Conservation (phyloP, 2,888 invertebrate genomes). For the Pecten maximus region DNA sequence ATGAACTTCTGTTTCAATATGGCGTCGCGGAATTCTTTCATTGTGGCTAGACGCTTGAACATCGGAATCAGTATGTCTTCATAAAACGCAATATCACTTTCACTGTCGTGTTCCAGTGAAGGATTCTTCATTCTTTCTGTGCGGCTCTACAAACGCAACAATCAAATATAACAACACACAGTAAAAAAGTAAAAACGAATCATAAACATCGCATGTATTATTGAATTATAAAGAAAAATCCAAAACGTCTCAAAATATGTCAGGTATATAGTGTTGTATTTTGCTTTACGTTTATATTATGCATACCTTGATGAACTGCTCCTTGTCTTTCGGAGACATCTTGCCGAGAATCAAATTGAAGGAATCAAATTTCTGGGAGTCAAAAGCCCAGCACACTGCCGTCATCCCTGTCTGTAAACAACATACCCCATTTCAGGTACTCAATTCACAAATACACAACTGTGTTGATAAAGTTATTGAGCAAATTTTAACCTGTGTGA, state of each 20-base stretch:
- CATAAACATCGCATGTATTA: no score
- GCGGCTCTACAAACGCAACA: slow-evolving; percentile 54
- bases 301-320: slow-evolving; percentile 59
- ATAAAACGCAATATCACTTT: slow-evolving; percentile 39
- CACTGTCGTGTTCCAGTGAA: slow-evolving; percentile 52
- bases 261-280: neutral
- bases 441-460: no score
- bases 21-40: slow-evolving; percentile 55
- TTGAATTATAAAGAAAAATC: no score
- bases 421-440: no score
- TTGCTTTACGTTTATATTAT: neutral
- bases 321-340: slow-evolving; percentile 57
- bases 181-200: no score
- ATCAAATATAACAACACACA: no score
- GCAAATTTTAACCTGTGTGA: no score
- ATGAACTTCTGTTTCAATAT: slow-evolving; percentile 63
- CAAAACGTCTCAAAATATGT: neutral
- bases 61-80: slow-evolving; percentile 57
- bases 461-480: no score
- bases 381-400: slow-evolving; percentile 65
- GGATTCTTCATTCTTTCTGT: slow-evolving; percentile 56
- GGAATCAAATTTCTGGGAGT: slow-evolving; percentile 57
- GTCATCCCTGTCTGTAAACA: slow-evolving; percentile 68
- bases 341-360: slow-evolving; percentile 60
- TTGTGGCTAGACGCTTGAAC: slow-evolving; percentile 56